Evolutionary conservation across 2,113 vertebrate genomes (phyloP).

Genomic region (Rhinolophus sinicus): DNA sequence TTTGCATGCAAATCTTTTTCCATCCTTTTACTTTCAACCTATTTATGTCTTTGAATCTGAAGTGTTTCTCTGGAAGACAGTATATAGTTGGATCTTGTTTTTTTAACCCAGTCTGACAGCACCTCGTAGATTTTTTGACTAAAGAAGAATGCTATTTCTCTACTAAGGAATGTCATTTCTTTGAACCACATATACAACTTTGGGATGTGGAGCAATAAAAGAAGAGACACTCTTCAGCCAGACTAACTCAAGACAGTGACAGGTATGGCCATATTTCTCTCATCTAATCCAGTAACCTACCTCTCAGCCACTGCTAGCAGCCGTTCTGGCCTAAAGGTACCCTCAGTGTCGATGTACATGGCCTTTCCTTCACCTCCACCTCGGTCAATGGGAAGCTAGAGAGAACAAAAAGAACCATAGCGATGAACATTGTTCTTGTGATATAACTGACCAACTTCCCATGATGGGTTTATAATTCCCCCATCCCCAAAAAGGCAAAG

Average conservation of each 20-base stretch:
- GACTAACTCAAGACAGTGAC: not conserved
- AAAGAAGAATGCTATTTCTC: not conserved
- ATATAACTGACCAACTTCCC: not conserved
- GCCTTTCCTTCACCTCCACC: constrained; percentile 98
- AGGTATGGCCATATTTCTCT: not conserved
- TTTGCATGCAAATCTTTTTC: not conserved
- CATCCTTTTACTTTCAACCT: not conserved
- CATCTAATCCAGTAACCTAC: constrained; percentile 79
- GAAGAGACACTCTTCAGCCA: not conserved
- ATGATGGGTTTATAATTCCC: not conserved
- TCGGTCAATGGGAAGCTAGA: constrained; percentile 95
- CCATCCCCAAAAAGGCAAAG: not conserved
- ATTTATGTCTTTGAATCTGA: not conserved
- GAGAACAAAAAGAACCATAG: constrained; percentile 32
- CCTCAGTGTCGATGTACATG: constrained; percentile 99
- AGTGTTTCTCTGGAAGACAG: constrained; percentile 25
- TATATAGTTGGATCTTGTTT: not conserved
- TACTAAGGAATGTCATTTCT: not conserved
- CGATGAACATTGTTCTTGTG: constrained; percentile 53
- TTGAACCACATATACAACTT: not conserved
- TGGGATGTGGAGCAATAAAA: not conserved
- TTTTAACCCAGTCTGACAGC: not conserved
- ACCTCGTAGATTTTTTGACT: not conserved
- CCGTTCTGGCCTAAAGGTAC: constrained; percentile 96
- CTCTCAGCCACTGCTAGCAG: constrained; percentile 97